Base-by-base conservation (phyloP, 2,888 invertebrate species). In the Hemistola chrysoprasaria region DNA sequence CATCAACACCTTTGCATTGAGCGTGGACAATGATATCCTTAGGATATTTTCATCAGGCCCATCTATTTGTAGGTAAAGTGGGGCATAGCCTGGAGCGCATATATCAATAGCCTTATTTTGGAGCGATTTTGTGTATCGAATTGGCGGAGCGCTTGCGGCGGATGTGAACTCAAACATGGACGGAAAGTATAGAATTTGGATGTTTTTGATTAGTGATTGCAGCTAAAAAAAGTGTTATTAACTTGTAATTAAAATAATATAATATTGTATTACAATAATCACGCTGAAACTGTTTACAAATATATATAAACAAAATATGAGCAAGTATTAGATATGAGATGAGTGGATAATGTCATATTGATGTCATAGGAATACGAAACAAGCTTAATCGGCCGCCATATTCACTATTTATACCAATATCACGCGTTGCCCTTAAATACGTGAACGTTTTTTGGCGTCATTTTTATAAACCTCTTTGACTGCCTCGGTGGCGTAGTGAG, bases 31-130 rank as follows among this genome's bases (percentile, higher is more conserved):
- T 0, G 83, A 78, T 6, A 87, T 60, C 23, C 56, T 67, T 0
- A 87, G 46, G 0, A 43, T 41, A 31, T 65, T 83, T 2, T 55
- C 58, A 3, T 81, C 78, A 0, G 78, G 74, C 0, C 78, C 67
- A 23, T 87, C 84, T 7, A 87, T 67, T 76, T 85, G 84, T 0
- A 87, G 62, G 45, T 87, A 88, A 0, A 87, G 28, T 0, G 88
- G 88, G 1, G 65, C 63, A 1, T 57, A 51, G 41, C 78, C 82
- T 0, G 84, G 72, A 1, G 78, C 78, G 1, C 35, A 30, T 0
- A 85, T 59, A 8, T 86, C 82, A 1, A 73, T 0, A 0, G 63
- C 50, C 40, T 59, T 70, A 22, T 59, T 65, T 1, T 47, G 25
- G 0, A 57, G 29, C 0, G 47, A 38, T 49, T 77, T 84, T 0